Evolutionary conservation across 2,113 vertebrate species (phyloP), one percentile per base, ranked within the genome.

Genomic region (Oryctolagus cuniculus): DNA sequence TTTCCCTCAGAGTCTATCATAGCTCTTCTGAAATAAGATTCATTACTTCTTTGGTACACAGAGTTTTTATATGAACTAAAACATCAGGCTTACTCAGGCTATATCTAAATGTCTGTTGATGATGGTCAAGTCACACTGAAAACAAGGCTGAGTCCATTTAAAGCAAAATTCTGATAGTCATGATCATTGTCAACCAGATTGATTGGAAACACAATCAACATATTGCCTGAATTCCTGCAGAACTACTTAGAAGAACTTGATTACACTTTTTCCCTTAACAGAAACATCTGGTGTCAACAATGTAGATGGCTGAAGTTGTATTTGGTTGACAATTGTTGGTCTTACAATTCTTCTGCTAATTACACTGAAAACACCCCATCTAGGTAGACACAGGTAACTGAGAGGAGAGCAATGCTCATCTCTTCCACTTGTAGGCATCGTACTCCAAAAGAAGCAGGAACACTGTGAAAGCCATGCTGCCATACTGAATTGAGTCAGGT

Each of bases 231-330:
- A 91, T 91, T 84, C 19, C 66, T 86, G 38, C 19, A 90, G 89
- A 64, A 88, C 69, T 88, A 31, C 82, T 96, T 86, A 51, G 12
- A 93, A 79, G 78, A 94, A 93, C 93, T 90, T 69, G 10, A 95
- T 93, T 89, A 89, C 3, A 91, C 29, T 86, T 87, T 95, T 88
- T 63, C 13, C 24, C 75, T 95, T 95, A 96, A 91, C 61, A 96
- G 89, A 94, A 96, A 96, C 77, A 97, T 93, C 89, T 4, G 2
- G 51, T 97, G 83, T 97, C 92, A 94, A 61, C 38, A 90, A 44
- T 95, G 72, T 1, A 24, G 72, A 87, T 96, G 90, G 87, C 78
- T 83, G 49, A 93, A 85, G 69, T 91, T 97, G 92, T 95, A 78
- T 92, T 97, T 58, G 85, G 13, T 81, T 87, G 82, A 73, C 51